Base-by-base conservation (phyloP, 2,797 vertebrate species). In the Ispidina lecontei region DNA sequence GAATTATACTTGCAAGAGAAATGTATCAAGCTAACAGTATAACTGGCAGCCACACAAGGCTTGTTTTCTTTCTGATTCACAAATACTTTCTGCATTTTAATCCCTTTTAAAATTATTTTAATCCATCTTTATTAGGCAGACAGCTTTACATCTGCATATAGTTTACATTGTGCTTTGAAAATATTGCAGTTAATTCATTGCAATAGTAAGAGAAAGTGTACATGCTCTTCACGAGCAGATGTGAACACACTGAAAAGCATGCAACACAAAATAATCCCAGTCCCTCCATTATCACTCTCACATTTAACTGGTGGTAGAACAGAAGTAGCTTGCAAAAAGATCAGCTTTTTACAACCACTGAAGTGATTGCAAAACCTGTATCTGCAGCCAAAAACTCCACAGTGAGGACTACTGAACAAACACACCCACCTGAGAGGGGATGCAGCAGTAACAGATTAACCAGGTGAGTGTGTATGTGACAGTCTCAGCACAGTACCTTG, bases 401-500 rank as follows among this genome's bases (percentile, higher is more conserved):
- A 41, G 14, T 49, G 62, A 29, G 71, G 56, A 89, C 84, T 94
- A 89, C 23, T 71, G 31, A 52, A 14, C 75, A 78, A 79, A 86
- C 23, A 31, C 58, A 93, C 8, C 72, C 76, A 82, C 75, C 10
- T 78, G 94, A 84, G 92, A 31, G 37, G 95, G 84, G 75, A 93
- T 90, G 71, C 88, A 89, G 96, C 65, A 90, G 97, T 98, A 97
- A 98, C 6, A 93, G 78, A 98, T 98, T 98, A 98, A 98, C 97
- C 87, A 97, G 88, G 90, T 70, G 28, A 89, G 96, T 43, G 74
- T 74, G 76, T 75, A 49, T 19, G 68, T 97, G 75, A 89, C 96
- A 95, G 96, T 78, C 95, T 33, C 94, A 7, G 74, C 4, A 0
- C 95, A 96, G 97, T 94, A 97, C 96, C 2, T 3, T 51, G 46